phyloP scores from a whole-genome alignment of 2,888 invertebrate genomes.

The Scelioninae gen. 2 region DNA sequence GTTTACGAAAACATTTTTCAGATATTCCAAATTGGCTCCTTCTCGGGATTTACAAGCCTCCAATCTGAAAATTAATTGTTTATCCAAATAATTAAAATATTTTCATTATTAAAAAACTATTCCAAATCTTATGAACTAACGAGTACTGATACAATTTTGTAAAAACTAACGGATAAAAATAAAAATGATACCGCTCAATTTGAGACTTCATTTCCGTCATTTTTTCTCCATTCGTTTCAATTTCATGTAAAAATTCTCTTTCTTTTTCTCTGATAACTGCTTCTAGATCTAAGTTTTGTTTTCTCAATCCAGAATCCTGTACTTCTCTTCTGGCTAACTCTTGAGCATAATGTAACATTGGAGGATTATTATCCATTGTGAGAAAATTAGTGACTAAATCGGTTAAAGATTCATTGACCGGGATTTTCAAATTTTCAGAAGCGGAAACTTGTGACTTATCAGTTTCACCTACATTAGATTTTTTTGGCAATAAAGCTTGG shows the following conservation, averaged over 20 bases:
- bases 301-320: slow-evolving; percentile 84
- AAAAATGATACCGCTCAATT: slow-evolving; percentile 70
- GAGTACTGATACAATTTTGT: too few species aligned
- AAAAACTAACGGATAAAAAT: neutral
- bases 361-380: slow-evolving; percentile 81
- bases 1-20: slow-evolving; percentile 92
- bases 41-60: slow-evolving; percentile 86
- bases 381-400: slow-evolving; percentile 72
- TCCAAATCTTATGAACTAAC: too few species aligned
- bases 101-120: too few species aligned
- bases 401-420: slow-evolving; percentile 62
- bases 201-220: slow-evolving; percentile 68
- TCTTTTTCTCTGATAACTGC: slow-evolving; percentile 72
- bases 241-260: slow-evolving; percentile 69
- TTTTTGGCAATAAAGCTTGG: slow-evolving; percentile 76
- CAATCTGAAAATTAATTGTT: too few species aligned
- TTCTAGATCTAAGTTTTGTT: slow-evolving; percentile 81
- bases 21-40: slow-evolving; percentile 91
- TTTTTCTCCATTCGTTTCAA: slow-evolving; percentile 71
- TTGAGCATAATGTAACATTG: slow-evolving; percentile 88
- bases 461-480: slow-evolving; percentile 65
- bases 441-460: slow-evolving; percentile 44
- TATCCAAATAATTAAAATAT: too few species aligned
- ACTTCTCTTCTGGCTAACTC: slow-evolving; percentile 88
- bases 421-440: slow-evolving; percentile 10